A percentile compares a stretch with the other conserved stretches of the same genome.
Evolutionary conservation across 1,140 invertebrate species (phyloP).

Genomic region (Chironomus tepperi): DNA sequence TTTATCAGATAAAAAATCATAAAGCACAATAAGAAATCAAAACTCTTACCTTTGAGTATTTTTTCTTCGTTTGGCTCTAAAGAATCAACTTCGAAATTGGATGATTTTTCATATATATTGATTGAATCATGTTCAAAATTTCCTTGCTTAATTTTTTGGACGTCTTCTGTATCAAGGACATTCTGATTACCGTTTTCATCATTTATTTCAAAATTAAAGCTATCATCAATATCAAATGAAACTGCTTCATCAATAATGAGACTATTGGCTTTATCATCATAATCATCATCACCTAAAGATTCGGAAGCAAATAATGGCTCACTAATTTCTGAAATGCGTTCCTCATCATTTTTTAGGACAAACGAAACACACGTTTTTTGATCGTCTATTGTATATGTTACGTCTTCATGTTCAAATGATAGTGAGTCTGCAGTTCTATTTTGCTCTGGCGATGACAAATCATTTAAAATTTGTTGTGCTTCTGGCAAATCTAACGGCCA

Average conservation of each 20-base stretch:
- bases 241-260: neutral
- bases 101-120: neutral
- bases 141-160: neutral
- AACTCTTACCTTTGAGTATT: neutral
- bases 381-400: constrained; percentile 26
- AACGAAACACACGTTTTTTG: constrained; percentile 26
- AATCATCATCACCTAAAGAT: neutral
- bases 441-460: constrained; percentile 26
- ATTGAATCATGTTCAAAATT: neutral
- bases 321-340: constrained; percentile 24
- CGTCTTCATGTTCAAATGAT: constrained; percentile 24
- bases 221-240: neutral
- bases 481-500: constrained; percentile 5
- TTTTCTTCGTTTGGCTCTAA: neutral
- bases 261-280: neutral
- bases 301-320: constrained; percentile 25
- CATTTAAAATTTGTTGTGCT: constrained; percentile 20
- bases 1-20: no score
- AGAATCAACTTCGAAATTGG: neutral
- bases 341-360: constrained; percentile 25
- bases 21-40: no score
- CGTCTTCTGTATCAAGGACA: neutral
- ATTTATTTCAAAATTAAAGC: neutral
- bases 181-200: constrained; percentile 1
- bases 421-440: constrained; percentile 25